Conservation (phyloP, 2,113 vertebrate genomes). For the Sakesphorus luctuosus region DNA sequence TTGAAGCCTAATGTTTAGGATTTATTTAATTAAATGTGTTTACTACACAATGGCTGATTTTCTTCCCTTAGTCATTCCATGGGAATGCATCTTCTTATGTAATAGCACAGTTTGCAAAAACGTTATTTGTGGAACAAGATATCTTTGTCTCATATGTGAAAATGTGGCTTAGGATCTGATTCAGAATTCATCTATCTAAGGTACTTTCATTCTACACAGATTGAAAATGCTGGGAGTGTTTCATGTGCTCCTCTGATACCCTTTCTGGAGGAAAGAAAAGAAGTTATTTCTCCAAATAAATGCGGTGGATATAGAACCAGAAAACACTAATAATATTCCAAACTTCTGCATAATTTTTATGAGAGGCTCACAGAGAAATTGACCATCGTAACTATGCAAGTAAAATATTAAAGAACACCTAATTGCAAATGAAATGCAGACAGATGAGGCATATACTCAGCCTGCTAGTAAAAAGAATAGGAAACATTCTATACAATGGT, state of each 20-base stretch:
- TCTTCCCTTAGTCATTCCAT: neutral
- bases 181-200: neutral
- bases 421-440: neutral
- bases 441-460: neutral
- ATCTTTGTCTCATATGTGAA: neutral
- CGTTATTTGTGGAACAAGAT: neutral
- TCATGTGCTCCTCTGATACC: accelerated
- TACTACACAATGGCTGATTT: neutral
- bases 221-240: neutral
- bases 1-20: neutral
- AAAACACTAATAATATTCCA: neutral
- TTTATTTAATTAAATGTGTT: neutral
- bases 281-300: neutral
- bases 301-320: neutral
- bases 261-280: neutral
- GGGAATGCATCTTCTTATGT: neutral
- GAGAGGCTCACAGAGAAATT: neutral
- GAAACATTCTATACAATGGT: neutral
- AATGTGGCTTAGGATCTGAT: neutral
- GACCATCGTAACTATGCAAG: neutral
- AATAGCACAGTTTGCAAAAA: neutral
- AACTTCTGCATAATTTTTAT: neutral
- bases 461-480: neutral
- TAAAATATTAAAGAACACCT: neutral
- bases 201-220: neutral